A percentile compares a stretch with the other conserved stretches of the same genome.
These are phyloP conservation scores for Patagioenas fasciata DNA, from an alignment of 2,113 vertebrate genomes.

Conservation along the genomic window DNA sequence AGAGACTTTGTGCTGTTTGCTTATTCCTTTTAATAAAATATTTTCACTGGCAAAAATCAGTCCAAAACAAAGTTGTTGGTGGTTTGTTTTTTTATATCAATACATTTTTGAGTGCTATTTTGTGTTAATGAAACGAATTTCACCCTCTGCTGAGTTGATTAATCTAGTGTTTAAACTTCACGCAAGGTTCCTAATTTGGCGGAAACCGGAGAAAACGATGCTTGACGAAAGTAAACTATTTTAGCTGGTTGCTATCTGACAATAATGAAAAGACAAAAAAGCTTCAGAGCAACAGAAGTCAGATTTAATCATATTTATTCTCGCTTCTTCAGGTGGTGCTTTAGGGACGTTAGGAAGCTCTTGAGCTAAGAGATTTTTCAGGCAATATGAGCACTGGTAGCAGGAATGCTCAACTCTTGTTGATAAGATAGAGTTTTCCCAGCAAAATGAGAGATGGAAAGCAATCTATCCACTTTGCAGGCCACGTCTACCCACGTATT, in stretches of 20 bases:
- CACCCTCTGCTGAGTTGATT: not conserved
- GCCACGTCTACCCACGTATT: not conserved
- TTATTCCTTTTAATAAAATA: not conserved
- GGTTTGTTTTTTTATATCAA: not conserved
- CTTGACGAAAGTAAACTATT: not conserved
- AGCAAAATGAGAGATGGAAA: not conserved
- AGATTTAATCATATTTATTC: not conserved
- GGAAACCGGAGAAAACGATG: not conserved
- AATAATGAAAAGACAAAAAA: not conserved
- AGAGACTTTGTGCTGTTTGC: not conserved
- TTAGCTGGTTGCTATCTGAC: not conserved
- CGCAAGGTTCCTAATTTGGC: not conserved
- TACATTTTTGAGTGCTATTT: not conserved
- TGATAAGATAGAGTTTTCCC: not conserved
- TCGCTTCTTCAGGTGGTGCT: not conserved
- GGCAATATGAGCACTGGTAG: not conserved
- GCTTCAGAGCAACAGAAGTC: not conserved
- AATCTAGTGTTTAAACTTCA: not conserved
- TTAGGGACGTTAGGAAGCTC: not conserved
- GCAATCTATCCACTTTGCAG: not conserved
- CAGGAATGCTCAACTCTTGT: not conserved
- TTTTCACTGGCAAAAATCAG: not conserved
- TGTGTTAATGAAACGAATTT: not conserved
- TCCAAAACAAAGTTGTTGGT: not conserved
- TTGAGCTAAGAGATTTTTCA: not conserved